Evolutionary conservation across 1,140 invertebrate genomes (phyloP), one percentile per base, ranked within the genome.

Genomic region (Colletes gigas): DNA sequence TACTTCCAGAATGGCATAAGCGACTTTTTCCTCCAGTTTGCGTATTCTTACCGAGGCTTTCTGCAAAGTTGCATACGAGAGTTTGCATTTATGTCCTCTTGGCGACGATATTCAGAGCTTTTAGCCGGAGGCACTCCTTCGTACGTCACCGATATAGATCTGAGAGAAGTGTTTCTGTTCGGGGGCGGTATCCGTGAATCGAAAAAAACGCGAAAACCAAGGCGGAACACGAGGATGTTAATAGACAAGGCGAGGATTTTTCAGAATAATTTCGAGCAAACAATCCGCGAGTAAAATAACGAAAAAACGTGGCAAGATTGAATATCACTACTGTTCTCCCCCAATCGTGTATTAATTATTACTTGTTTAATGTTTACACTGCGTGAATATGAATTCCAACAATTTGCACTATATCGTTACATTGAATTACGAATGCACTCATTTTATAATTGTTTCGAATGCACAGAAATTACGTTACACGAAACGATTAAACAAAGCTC

Each of bases 1-100:
- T 10, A 50, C n/a, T 41, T 41, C 14, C 30, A 10, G 14, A 15
- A 41, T 12, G n/a, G 4, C 8, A 30, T 7, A 17, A 50, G 3
- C 19, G 54, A n/a, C 10, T 19, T 68, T 50, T 74, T 52, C 39
- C 47, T 60, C 72, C 70, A 60, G 54, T 47, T 62, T 50, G 82
- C 70, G 71, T 81, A 68, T 60, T 69, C 63, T 68, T 68, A 30
- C 15, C 19, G 30, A 12, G 39, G 15, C 52, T 50, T 41, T 47
- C 30, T n/a, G n/a, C 70, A 60, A 80, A 78, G 55, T 68, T 76
- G 52, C 57, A 50, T 54, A 67, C 39, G 55, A 69, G 65, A 69
- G 44, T 6, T 63, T 71, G 17, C 41, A 70, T 84, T 83, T 84
- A 41, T 68, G 68, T 77, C 52, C 50, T 55, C 30, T 57, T 9